phyloP scores from a whole-genome alignment of 2,797 vertebrate genomes.

The Adrianichthys oophorus region DNA sequence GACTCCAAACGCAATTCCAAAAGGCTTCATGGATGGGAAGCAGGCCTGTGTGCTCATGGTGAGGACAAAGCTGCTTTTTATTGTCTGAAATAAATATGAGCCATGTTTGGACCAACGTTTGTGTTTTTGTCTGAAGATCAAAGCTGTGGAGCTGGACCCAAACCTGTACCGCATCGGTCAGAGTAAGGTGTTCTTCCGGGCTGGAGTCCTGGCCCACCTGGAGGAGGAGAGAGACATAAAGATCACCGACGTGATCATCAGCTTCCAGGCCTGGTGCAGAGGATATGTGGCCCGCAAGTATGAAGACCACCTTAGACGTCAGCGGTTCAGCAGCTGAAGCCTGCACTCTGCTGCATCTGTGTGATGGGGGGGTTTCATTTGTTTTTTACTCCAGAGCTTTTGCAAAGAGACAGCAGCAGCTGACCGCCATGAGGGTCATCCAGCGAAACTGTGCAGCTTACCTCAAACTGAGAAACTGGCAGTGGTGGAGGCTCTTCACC shows the following conservation, averaged over 20 bases:
- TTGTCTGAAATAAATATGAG: too few species aligned
- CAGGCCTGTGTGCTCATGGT: conserved; percentile 96
- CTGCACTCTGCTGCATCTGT: neutral
- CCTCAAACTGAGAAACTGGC: conserved; percentile 96
- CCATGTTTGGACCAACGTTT: neutral
- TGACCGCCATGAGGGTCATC: conserved; percentile 95
- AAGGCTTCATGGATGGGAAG: conserved; percentile 98
- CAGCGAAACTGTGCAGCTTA: conserved; percentile 98
- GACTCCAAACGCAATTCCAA: conserved; percentile 94
- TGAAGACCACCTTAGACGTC: conserved; percentile 23
- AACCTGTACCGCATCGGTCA: conserved; percentile 95
- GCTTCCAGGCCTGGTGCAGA: conserved; percentile 95
- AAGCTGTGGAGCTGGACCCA: conserved; percentile 91
- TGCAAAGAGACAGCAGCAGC: conserved; percentile 91
- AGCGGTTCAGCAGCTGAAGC: too few species aligned
- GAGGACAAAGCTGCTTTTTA: conserved; percentile 38
- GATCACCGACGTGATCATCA: conserved; percentile 96
- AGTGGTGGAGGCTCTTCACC: conserved; percentile 98
- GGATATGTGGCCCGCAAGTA: conserved; percentile 95
- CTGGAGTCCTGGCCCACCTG: conserved; percentile 93
- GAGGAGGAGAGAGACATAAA: conserved; percentile 97
- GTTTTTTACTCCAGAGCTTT: conserved; percentile 80
- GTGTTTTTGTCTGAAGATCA: conserved; percentile 77
- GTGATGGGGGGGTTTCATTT: neutral
- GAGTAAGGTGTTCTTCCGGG: conserved; percentile 97